phyloP scores from a whole-genome alignment of 2,113 vertebrate genomes.

The Lophotis ruficrista region DNA sequence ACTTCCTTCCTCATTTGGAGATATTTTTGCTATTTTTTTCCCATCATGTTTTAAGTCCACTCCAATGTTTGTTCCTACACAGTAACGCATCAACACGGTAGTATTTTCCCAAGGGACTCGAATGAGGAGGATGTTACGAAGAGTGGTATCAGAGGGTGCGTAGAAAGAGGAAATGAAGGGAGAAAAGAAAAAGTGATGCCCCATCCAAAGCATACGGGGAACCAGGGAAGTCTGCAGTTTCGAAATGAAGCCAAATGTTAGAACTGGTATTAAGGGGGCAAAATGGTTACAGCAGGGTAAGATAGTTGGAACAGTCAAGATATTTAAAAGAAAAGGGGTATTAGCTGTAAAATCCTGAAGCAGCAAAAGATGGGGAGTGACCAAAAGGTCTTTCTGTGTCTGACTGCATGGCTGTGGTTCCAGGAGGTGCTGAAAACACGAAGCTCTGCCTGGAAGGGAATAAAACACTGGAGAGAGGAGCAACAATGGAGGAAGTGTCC shows the following conservation, averaged over 20 bases:
- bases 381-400: neutral
- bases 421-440: slow-evolving; percentile 33
- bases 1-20: neutral
- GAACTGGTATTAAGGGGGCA: neutral
- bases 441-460: slow-evolving; percentile 56
- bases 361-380: neutral
- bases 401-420: neutral
- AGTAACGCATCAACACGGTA: neutral
- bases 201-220: neutral
- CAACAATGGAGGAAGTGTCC: slow-evolving; percentile 58
- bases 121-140: neutral
- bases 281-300: neutral
- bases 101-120: neutral
- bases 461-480: slow-evolving; percentile 55
- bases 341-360: neutral
- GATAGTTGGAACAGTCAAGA: neutral
- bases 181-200: neutral
- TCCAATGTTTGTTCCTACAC: neutral
- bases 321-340: neutral
- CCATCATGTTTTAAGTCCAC: neutral
- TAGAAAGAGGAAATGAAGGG: neutral
- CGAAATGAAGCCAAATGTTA: neutral
- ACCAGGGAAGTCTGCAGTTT: neutral
- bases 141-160: neutral
- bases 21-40: neutral